Evolutionary conservation across 2,113 vertebrate genomes (phyloP).

Genomic region (Agelaius phoeniceus): DNA sequence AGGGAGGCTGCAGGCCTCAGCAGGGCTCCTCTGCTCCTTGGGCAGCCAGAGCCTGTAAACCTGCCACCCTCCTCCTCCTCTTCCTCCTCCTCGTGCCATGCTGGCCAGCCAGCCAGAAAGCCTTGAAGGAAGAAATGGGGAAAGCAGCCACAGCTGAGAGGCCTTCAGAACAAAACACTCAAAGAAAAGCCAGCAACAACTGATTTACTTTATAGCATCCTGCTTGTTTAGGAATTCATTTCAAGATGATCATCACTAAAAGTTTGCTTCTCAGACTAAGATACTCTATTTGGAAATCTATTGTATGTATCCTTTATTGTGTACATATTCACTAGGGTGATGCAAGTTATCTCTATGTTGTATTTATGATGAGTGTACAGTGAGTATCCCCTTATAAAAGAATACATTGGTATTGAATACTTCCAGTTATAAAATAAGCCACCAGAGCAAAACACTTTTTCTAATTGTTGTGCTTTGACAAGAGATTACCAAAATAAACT

Average conservation of each 20-base stretch:
- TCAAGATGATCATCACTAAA: conserved; percentile 7
- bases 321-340: conserved; percentile 20
- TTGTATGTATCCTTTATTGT: conserved; percentile 11
- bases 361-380: conserved; percentile 12
- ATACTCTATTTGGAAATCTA: conserved; percentile 21
- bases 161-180: neutral
- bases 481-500: conserved; percentile 8
- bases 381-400: conserved; percentile 18
- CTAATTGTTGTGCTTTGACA: neutral
- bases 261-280: conserved; percentile 35
- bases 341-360: neutral
- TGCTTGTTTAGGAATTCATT: conserved; percentile 19
- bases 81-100: fast-evolving
- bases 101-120: neutral
- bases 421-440: conserved; percentile 33
- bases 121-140: neutral
- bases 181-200: neutral
- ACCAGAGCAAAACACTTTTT: conserved; percentile 20
- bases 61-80: neutral
- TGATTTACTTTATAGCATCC: neutral
- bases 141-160: neutral
- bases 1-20: neutral
- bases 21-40: neutral
- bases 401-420: neutral
- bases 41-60: neutral